Conservation (phyloP, 2,888 invertebrate species). For the Pinctada fucata region DNA sequence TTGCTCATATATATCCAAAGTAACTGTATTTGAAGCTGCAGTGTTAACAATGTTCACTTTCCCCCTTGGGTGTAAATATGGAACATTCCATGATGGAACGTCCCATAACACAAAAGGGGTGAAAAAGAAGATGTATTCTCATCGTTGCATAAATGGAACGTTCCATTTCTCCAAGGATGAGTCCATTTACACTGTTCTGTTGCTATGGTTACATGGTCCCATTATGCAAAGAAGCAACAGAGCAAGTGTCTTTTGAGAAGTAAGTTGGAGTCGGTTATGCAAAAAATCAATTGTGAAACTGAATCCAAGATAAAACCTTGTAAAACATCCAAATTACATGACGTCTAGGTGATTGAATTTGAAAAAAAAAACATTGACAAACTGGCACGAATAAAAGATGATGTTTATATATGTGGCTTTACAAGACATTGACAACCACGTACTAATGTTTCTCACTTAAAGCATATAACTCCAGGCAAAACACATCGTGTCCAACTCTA, state of each 20-base stretch:
- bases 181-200: conserved; percentile 15
- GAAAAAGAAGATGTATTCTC: background rate
- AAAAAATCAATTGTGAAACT: background rate
- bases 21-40: background rate
- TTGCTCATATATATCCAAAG: background rate
- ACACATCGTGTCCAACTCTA: background rate
- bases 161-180: background rate
- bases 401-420: background rate
- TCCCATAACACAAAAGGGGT: background rate
- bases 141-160: background rate
- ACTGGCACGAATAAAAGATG: background rate
- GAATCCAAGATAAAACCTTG: background rate
- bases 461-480: background rate
- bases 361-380: conserved; percentile 1
- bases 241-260: conserved; percentile 6
- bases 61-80: background rate
- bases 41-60: background rate
- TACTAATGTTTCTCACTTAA: no score
- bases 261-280: background rate
- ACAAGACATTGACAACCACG: no score
- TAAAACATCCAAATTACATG: background rate
- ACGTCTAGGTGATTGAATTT: conserved; percentile 3
- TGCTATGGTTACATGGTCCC: conserved; percentile 35
- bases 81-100: background rate
- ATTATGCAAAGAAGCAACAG: conserved; percentile 35